These are phyloP conservation scores for Amaurobius ferox DNA, from an alignment of 2,888 invertebrate genomes.

Conservation along the genomic window DNA sequence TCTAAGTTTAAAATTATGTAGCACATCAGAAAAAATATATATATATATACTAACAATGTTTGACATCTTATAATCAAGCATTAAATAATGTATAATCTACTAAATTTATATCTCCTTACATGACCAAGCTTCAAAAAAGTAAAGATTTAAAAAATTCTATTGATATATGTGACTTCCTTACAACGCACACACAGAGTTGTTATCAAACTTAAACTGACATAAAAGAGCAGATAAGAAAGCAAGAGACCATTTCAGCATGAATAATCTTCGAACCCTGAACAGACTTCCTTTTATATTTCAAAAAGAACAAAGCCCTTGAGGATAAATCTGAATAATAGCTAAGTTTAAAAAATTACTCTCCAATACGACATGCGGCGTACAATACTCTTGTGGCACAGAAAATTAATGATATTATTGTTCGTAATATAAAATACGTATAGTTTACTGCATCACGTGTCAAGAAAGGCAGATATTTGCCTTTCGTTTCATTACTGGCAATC, in stretches of 20 bases:
- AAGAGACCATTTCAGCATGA: not conserved
- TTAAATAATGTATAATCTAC: not conserved
- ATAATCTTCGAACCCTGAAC: not conserved
- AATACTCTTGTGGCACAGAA: not conserved
- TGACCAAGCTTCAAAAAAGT: not conserved
- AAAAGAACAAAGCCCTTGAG: slow-evolving; percentile 4
- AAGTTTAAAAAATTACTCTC: not conserved
- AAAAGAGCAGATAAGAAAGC: not conserved
- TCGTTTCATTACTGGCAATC: too few species aligned
- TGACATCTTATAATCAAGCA: too few species aligned
- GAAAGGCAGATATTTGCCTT: too few species aligned
- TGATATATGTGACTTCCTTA: not conserved
- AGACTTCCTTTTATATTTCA: not conserved
- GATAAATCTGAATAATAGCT: not conserved
- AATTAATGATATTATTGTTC: not conserved
- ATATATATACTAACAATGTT: too few species aligned
- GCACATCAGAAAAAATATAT: too few species aligned
- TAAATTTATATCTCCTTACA: too few species aligned
- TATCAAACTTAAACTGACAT: not conserved
- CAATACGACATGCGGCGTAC: not conserved
- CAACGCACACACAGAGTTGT: too few species aligned
- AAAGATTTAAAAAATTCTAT: not conserved
- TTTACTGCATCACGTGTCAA: too few species aligned
- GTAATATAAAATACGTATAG: not conserved
- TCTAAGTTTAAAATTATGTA: too few species aligned